phyloP scores from a whole-genome alignment of 2,113 vertebrate genomes.

The Columba janthina region DNA sequence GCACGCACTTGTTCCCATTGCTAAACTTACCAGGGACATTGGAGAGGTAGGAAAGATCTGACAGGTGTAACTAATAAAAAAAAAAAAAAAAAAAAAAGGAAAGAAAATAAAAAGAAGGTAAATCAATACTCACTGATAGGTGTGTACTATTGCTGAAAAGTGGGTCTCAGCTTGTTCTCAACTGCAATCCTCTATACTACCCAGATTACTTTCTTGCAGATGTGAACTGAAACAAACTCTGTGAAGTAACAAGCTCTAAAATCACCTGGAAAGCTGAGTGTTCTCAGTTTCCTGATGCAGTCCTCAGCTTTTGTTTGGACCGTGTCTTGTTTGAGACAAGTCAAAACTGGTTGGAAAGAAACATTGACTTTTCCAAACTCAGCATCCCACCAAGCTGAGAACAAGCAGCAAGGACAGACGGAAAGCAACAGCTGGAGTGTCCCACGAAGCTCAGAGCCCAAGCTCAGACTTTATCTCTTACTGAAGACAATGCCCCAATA shows the following conservation, averaged over 20 bases:
- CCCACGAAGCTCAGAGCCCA: not conserved
- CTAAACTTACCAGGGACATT: not conserved
- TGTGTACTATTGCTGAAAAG: not conserved
- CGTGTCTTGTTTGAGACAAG: not conserved
- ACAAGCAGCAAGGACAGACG: not conserved
- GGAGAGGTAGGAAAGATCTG: not conserved
- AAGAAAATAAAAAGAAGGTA: not conserved
- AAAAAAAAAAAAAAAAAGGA: not conserved
- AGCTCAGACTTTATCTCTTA: not conserved
- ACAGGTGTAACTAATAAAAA: not conserved
- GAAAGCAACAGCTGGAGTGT: not conserved
- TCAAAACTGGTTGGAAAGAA: not conserved
- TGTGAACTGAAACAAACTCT: not conserved
- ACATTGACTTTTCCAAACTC: not conserved
- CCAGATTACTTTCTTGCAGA: not conserved
- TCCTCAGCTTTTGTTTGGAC: not conserved
- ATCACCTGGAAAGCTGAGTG: not conserved
- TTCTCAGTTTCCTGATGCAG: not conserved
- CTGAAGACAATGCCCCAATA: not conserved
- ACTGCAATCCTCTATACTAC: not conserved
- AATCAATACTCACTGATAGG: not conserved
- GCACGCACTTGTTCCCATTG: fast-evolving
- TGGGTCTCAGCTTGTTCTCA: not conserved
- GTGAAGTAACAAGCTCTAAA: not conserved
- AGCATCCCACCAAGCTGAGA: not conserved